Base-by-base conservation (phyloP, 2,797 vertebrate species). In the Crypturellus tataupa region DNA sequence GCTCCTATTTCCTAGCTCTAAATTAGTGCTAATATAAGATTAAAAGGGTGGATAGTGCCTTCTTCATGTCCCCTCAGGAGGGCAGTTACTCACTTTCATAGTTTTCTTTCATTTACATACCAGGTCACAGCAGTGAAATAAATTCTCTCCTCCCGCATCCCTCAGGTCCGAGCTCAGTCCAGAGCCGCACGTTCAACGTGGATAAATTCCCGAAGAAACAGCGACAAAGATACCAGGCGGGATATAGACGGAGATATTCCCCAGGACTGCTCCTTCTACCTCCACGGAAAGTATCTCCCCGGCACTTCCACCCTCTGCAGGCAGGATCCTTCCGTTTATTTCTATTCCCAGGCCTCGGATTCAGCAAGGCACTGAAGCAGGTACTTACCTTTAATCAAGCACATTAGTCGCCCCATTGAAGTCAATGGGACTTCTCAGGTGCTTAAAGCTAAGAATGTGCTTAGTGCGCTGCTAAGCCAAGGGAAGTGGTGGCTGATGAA, bases 381-480 rank as follows among this genome's bases (percentile, higher is more conserved):
- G 85, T 93, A 93, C 84, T 97, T 85, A 94, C 85, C 87, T 93
- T 75, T 96, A 97, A 96, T 97, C 96, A 94, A 95, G 78, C 80
- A 37, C 93, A 93, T 96, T 96, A 96, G 80, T 71, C 71, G 85
- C 87, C 93, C 95, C 94, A 94, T 72, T 96, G 95, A 85, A 96
- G 93, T 90, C 93, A 85, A 93, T 55, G 71, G 87, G 91, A 94
- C 80, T 91, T 93, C 80, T 89, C 87, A 93, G 95, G 95, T 95
- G 85, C 94, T 96, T 80, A 85, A 82, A 90, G 73, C 68, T 3
- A 75, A 65, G 95, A 39, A 90, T 37, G 53, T 62, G 87, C 80
- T 93, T 76, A 8, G 72, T 19, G 55, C 23, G 71, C 75, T 71
- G 73, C 94, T 85, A 65, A 94, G 7, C 64, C 87, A 73, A 84